These are phyloP conservation scores for Hololepta plana DNA, from an alignment of 2,888 invertebrate species.

Conservation along the genomic window DNA sequence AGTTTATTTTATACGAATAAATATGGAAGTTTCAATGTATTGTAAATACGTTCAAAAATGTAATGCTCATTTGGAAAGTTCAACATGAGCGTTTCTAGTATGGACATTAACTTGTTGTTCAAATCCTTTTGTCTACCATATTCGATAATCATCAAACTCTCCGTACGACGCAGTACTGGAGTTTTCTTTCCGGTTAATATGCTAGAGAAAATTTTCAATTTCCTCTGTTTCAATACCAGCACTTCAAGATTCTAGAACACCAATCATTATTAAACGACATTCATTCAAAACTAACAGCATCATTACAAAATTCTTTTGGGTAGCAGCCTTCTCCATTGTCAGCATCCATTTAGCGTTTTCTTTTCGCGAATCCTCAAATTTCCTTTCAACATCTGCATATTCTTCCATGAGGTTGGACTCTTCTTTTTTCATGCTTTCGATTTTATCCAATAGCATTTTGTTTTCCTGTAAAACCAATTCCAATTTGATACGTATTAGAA, in stretches of 20 bases:
- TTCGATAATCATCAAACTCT: conserved; percentile 34
- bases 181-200: conserved; percentile 29
- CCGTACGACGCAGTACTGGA: conserved; percentile 17
- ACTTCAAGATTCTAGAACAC: conserved; percentile 33
- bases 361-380: conserved; percentile 12
- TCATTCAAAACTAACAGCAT: neutral
- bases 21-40: conserved; percentile 30
- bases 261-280: conserved; percentile 6
- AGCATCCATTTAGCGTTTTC: too few species aligned
- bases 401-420: neutral
- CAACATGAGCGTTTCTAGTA: conserved; percentile 35
- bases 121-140: conserved; percentile 36
- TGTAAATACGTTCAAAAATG: conserved; percentile 26
- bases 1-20: too few species aligned
- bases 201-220: conserved; percentile 40
- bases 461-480: conserved; percentile 6
- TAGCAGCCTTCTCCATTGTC: too few species aligned
- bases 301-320: conserved; percentile 5
- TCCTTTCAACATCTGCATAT: conserved; percentile 25
- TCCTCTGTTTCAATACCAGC: conserved; percentile 50
- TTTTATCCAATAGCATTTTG: conserved; percentile 8
- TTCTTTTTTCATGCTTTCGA: conserved; percentile 2
- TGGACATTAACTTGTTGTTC: conserved; percentile 36
- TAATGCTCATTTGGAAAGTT: conserved; percentile 43
- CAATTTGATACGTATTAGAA: conserved; percentile 12